Conservation (phyloP, 2,797 vertebrate genomes). For the Mus spretus region DNA sequence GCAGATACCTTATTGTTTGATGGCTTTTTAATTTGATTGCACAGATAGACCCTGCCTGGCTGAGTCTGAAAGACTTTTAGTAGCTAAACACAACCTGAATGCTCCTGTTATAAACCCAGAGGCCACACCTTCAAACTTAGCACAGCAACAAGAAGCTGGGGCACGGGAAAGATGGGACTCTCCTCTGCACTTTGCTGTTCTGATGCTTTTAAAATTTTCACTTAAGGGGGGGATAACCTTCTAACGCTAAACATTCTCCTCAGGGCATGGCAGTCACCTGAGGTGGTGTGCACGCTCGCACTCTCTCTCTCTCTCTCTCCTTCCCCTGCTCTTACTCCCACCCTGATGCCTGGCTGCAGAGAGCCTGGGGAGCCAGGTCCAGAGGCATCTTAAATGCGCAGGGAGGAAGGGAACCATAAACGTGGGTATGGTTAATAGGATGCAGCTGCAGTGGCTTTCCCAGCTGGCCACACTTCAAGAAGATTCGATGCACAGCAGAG, state of each 20-base stretch:
- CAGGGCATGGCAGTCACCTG: not conserved
- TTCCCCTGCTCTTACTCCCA: not conserved
- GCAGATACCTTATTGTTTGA: not conserved
- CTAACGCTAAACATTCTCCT: not conserved
- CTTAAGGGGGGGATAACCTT: not conserved
- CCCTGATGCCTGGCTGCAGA: not conserved
- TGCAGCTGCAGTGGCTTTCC: slow-evolving; percentile 76
- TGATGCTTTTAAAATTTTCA: not conserved
- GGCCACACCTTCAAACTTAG: not conserved
- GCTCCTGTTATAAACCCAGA: fast-evolving
- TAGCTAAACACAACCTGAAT: not conserved
- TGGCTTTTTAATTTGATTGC: slow-evolving; percentile 17
- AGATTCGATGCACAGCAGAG: slow-evolving; percentile 29
- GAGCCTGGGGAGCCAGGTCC: not conserved
- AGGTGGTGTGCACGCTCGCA: too few relatives aligned
- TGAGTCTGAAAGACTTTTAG: not conserved
- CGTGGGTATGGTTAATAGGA: slow-evolving; percentile 28
- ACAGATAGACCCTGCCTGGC: not conserved
- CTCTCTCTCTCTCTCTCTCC: not conserved
- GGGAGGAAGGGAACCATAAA: not conserved
- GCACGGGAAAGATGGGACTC: fast-evolving
- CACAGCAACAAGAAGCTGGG: not conserved
- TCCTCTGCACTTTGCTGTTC: not conserved
- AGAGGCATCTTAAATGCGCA: not conserved
- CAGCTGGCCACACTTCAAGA: slow-evolving; percentile 76